These are phyloP conservation scores for Nylanderia fulva DNA, from an alignment of 1,140 invertebrate species.

Conservation along the genomic window DNA sequence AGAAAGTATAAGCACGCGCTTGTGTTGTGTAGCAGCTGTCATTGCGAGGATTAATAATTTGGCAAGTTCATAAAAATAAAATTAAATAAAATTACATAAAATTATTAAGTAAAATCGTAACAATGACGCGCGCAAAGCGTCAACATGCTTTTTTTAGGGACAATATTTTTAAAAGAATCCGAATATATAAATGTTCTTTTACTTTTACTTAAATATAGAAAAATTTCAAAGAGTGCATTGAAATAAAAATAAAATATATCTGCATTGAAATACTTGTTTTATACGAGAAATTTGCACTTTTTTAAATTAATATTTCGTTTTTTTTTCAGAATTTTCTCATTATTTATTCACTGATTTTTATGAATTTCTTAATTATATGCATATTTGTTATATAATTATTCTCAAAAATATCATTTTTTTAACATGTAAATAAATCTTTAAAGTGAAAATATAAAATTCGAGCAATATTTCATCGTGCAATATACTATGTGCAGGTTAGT, in stretches of 20 bases:
- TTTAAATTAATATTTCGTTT: background rate
- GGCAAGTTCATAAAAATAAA: no score
- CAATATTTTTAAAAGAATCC: background rate
- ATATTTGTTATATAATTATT: background rate
- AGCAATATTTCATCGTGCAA: background rate
- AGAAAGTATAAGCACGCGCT: no score
- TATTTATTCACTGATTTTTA: background rate
- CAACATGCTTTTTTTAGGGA: no score
- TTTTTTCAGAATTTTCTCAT: no score
- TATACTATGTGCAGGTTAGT: background rate
- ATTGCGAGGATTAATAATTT: no score
- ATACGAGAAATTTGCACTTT: background rate
- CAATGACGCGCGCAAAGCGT: no score
- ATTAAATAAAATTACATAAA: no score
- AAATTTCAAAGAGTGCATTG: background rate
- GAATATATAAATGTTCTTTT: background rate
- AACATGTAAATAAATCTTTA: background rate
- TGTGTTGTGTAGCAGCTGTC: no score
- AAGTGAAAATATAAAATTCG: background rate
- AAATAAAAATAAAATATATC: background rate
- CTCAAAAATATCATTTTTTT: background rate
- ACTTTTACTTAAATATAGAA: background rate
- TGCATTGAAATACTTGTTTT: background rate
- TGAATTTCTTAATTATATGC: background rate
- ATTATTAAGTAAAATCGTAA: no score